Evolutionary conservation across 2,797 vertebrate species (phyloP).

Genomic region (Clarias pachynema): DNA sequence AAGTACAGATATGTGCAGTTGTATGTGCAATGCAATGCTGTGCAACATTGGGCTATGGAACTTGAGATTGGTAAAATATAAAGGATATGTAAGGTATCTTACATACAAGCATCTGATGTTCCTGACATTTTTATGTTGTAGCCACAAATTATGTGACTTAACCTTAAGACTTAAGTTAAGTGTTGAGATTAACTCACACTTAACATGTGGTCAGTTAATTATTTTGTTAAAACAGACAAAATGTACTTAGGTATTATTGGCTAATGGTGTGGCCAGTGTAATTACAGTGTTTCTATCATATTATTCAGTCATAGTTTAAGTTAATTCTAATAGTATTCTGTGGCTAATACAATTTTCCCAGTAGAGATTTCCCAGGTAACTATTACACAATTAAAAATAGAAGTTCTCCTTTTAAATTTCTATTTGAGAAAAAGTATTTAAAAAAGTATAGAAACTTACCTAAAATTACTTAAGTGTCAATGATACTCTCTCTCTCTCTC

Average conservation of each 20-base stretch:
- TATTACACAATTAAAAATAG: too few species aligned
- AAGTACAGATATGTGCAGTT: not conserved
- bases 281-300: not conserved
- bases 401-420: too few species aligned
- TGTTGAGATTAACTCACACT: not conserved
- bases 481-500: too few species aligned
- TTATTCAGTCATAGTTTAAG: not conserved
- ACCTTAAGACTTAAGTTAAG: not conserved
- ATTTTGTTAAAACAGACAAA: not conserved
- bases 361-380: not conserved
- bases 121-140: not conserved
- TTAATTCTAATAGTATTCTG: not conserved
- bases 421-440: too few species aligned
- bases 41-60: not conserved
- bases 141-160: not conserved
- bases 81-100: too few species aligned
- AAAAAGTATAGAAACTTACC: too few species aligned
- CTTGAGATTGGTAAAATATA: not conserved
- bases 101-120: not conserved
- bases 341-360: not conserved
- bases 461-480: too few species aligned
- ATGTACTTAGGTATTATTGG: not conserved
- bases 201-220: not conserved
- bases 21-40: not conserved
- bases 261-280: not conserved